Base-by-base conservation (phyloP, 1,140 invertebrate species). In the Limonius californicus region DNA sequence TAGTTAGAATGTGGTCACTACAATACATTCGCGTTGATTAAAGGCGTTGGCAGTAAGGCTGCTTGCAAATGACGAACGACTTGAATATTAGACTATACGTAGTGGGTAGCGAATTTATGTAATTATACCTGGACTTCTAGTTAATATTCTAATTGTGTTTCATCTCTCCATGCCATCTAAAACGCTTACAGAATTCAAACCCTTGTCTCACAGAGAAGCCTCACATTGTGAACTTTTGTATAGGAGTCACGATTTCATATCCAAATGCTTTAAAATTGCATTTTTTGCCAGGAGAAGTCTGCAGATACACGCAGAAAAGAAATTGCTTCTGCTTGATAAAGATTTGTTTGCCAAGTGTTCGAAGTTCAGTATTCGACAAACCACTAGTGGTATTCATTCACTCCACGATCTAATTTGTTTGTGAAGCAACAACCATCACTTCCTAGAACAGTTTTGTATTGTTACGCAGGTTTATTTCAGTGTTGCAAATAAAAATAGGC, bases 1-100 rank as follows among this genome's bases (percentile, higher is more conserved):
- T 42, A 32, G 42, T 62, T 62, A 54, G 23, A 57, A 16, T 35
- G 42, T 57, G 61, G 55, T 19, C 11, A 57, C 23, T 43, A 30
- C 35, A 23, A 55, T 60, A 39, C 57, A 39, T 42, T 45, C 16
- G 23, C 42, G 9, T 58, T 50, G 45, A 50, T 50, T 50, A 50
- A 39, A 50, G 45, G 45, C 45, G 9, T 8, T 19, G 20, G 8
- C 14, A 21, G 18, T 19, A 21, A 1, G 45, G 12, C n/a, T 21
- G 16, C 14, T 50, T 50, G 3, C 9, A 50, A 50, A 50, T 50
- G 45, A 50, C 45, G 45, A 50, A 50, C 20, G 20, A 50, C 20
- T 50, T 21, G 20, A 18, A 21, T 50, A 50, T 12, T 50, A 21
- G 9, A 19, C 7, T 50, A 19, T 21, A 50, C 16, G 19, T 50